Conservation (phyloP, 2,888 invertebrate genomes). For the Asteroscopus sphinx region DNA sequence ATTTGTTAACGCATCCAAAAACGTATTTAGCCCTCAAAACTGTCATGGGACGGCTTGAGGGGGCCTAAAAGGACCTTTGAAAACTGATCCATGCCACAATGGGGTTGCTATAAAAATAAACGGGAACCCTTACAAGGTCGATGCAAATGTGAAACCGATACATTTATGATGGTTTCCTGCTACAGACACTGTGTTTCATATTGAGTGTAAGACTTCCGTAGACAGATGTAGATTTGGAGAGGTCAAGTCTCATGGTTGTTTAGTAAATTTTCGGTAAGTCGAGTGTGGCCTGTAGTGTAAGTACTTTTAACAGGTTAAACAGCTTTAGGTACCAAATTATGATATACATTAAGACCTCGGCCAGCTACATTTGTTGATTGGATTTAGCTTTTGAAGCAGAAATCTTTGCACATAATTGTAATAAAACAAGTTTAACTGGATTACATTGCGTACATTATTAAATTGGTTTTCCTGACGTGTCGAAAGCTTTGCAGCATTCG, state of each 20-base stretch:
- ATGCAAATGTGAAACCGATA: constrained; percentile 64
- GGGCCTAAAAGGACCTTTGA: constrained; percentile 43
- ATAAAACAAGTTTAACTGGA: no score
- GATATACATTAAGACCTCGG: no score
- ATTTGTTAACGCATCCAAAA: constrained; percentile 47
- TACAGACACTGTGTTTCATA: constrained; percentile 25
- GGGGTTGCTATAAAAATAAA: constrained; percentile 65
- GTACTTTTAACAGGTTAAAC: constrained; percentile 2
- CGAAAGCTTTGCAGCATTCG: no score
- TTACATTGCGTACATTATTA: no score
- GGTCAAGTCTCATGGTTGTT: constrained; percentile 2
- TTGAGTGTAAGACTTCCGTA: constrained; percentile 28
- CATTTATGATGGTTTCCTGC: constrained; percentile 41
- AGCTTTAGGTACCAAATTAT: no score
- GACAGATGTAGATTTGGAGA: constrained; percentile 6
- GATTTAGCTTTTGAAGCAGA: no score
- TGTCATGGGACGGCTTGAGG: constrained; percentile 44
- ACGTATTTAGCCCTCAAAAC: constrained; percentile 48
- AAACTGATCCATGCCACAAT: constrained; percentile 57
- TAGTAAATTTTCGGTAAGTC: neutral
- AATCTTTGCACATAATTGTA: no score
- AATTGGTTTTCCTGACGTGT: no score
- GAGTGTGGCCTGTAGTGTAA: neutral
- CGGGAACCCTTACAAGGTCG: constrained; percentile 60
- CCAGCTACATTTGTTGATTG: no score